Evolutionary conservation across 1,140 invertebrate species (phyloP).

Genomic region (Ceratina calcarata): DNA sequence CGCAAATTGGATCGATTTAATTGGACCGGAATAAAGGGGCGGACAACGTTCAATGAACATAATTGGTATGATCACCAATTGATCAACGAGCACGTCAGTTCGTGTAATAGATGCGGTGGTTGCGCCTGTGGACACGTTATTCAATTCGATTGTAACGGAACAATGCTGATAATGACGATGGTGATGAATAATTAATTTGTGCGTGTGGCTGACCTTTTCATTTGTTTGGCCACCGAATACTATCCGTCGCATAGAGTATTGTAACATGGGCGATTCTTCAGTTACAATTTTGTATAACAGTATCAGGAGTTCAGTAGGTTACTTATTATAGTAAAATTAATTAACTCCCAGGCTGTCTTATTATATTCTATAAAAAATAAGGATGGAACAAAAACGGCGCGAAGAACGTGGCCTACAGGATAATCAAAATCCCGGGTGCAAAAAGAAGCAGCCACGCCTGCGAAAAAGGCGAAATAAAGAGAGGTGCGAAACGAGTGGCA

Average conservation of each 20-base stretch:
- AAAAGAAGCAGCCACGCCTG: too few relatives aligned
- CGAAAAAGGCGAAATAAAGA: not conserved
- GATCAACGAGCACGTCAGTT: slow-evolving; percentile 12
- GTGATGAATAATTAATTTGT: slow-evolving; percentile 2
- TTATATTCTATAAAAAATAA: too few relatives aligned
- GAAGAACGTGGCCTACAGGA: too few relatives aligned
- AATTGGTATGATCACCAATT: slow-evolving; percentile 20
- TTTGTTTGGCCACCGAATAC: too few relatives aligned
- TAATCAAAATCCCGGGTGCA: too few relatives aligned
- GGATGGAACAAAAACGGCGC: too few relatives aligned
- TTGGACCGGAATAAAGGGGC: slow-evolving; percentile 1
- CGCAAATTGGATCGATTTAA: slow-evolving; percentile 9
- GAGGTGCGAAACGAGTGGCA: not conserved
- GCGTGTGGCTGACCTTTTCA: not conserved
- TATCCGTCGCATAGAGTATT: too few relatives aligned
- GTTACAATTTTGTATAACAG: too few relatives aligned
- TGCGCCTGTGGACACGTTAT: not conserved
- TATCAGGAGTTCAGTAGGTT: too few relatives aligned
- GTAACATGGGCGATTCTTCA: too few relatives aligned
- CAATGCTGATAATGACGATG: not conserved
- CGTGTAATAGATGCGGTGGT: slow-evolving; percentile 3
- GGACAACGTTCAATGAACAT: slow-evolving; percentile 1
- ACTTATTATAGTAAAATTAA: too few relatives aligned
- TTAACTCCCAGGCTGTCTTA: too few relatives aligned
- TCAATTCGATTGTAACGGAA: not conserved